phyloP scores from a whole-genome alignment of 2,797 vertebrate genomes.

The Anguilla megastoma region DNA sequence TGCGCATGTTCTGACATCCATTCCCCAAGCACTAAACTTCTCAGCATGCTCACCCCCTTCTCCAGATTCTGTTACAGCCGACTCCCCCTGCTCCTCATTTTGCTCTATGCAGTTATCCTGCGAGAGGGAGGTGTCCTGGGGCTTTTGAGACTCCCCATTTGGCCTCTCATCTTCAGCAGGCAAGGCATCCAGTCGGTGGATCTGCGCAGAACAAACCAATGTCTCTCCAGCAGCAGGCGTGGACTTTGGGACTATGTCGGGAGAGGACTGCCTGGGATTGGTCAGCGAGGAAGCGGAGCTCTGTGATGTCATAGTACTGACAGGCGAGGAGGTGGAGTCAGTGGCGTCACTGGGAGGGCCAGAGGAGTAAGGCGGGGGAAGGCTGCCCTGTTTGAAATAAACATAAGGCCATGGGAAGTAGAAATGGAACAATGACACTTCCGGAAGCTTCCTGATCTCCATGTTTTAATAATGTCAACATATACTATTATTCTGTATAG shows the following conservation, averaged over 20 bases:
- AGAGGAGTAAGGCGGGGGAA: slow-evolving; percentile 79
- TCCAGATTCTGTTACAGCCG: slow-evolving; percentile 19
- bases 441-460: not conserved
- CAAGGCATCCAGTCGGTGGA: slow-evolving; percentile 58
- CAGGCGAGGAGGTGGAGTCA: slow-evolving; percentile 76
- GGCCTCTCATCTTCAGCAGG: slow-evolving; percentile 43
- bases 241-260: slow-evolving; percentile 73
- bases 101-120: slow-evolving; percentile 33
- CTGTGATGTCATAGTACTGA: slow-evolving; percentile 77
- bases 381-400: slow-evolving; percentile 63
- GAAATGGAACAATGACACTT: not conserved
- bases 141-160: slow-evolving; percentile 32
- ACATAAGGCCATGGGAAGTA: not conserved
- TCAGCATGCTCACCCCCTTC: slow-evolving; percentile 52
- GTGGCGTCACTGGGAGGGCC: slow-evolving; percentile 72
- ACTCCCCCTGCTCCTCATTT: slow-evolving; percentile 25
- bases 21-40: slow-evolving; percentile 15
- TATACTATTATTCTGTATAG: not conserved
- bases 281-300: slow-evolving; percentile 75
- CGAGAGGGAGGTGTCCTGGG: slow-evolving; percentile 5
- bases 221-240: slow-evolving; percentile 62
- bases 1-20: not conserved
- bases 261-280: slow-evolving; percentile 83
- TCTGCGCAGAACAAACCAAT: slow-evolving; percentile 69
- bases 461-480: not conserved